Percentiles rank a stretch among this genome's conserved stretches.
phyloP scores from a whole-genome alignment of 2,113 vertebrate species.

The Centropus unirufus region DNA sequence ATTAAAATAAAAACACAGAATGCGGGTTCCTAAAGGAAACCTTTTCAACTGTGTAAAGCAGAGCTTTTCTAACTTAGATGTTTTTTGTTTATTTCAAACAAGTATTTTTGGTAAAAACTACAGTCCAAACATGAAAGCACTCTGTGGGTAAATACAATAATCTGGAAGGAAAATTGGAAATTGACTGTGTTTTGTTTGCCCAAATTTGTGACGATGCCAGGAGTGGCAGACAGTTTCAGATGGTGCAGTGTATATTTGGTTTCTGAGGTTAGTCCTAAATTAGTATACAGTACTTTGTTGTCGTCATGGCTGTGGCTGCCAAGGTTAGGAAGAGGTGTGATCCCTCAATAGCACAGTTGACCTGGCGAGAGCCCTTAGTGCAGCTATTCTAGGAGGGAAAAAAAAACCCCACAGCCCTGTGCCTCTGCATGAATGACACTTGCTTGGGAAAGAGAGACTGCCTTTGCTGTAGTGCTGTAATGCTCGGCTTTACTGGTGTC shows the following conservation, averaged over 20 bases:
- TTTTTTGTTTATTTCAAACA: background rate
- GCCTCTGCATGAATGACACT: background rate
- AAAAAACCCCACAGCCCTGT: background rate
- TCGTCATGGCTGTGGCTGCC: conserved; percentile 1
- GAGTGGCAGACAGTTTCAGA: background rate
- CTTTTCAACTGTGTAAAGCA: background rate
- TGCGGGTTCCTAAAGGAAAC: background rate
- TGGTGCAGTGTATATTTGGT: background rate
- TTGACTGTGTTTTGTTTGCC: background rate
- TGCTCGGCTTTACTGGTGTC: background rate
- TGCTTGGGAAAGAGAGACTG: background rate
- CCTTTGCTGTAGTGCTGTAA: background rate
- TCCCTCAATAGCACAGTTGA: conserved; percentile 2
- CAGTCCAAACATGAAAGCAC: background rate
- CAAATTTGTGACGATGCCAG: background rate
- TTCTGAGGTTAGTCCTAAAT: conserved; percentile 47
- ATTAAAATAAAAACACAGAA: background rate
- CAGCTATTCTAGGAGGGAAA: background rate
- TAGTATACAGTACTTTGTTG: conserved; percentile 20
- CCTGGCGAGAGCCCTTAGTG: background rate
- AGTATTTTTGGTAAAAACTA: conserved; percentile 47
- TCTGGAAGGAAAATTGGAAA: conserved; percentile 7
- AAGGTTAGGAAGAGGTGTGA: conserved; percentile 40
- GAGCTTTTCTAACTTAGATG: background rate
- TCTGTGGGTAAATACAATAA: conserved; percentile 10